Percentiles rank a stretch among this genome's conserved stretches.
Conservation (phyloP, 2,888 invertebrate species). For the Protophormia terraenovae region DNA sequence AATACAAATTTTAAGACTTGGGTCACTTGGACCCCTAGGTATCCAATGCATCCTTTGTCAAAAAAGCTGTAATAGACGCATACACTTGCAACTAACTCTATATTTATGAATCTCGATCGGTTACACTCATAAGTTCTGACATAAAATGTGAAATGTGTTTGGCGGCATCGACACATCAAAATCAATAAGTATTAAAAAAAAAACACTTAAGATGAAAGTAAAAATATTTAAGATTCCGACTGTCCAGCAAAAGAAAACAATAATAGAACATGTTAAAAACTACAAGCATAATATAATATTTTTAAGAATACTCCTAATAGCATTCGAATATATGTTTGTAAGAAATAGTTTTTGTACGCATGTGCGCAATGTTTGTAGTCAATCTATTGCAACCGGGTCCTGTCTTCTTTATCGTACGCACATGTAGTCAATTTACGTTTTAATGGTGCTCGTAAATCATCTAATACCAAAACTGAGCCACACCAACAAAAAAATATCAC, state of each 20-base stretch:
- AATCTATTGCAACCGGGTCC: background rate
- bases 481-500: constrained; percentile 12
- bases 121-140: constrained; percentile 53
- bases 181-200: background rate
- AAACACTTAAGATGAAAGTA: constrained; percentile 4
- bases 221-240: background rate
- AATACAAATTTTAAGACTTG: too few species aligned
- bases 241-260: background rate
- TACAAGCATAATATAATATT: background rate
- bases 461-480: constrained; percentile 71
- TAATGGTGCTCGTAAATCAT: constrained; percentile 77
- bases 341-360: constrained; percentile 31
- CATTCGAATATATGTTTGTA: background rate
- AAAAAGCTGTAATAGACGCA: background rate
- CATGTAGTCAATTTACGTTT: constrained; percentile 69
- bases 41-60: too few species aligned
- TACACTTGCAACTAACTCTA: background rate
- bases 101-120: constrained; percentile 30
- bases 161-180: constrained; percentile 20
- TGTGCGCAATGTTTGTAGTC: constrained; percentile 16
- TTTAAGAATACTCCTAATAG: constrained; percentile 5
- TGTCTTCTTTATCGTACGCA: constrained; percentile 51
- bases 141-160: constrained; percentile 43
- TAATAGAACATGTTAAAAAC: background rate
- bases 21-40: too few species aligned